phyloP scores from a whole-genome alignment of 2,113 vertebrate genomes.

The Hyla sarda region DNA sequence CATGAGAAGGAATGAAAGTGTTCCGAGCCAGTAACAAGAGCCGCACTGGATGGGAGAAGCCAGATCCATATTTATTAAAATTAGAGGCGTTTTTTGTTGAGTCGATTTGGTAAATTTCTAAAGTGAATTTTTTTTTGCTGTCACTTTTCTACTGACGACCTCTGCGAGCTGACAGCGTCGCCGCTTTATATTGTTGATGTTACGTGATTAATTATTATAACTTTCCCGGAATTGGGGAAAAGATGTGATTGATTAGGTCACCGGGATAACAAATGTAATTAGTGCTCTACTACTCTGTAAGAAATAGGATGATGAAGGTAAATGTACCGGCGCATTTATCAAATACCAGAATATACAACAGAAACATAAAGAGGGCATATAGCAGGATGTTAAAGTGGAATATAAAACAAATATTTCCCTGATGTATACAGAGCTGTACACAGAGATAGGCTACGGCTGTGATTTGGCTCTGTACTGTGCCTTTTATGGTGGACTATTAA shows the following conservation, averaged over 20 bases:
- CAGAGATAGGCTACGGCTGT: too few relatives aligned
- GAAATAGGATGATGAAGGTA: conserved; percentile 17
- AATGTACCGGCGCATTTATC: neutral
- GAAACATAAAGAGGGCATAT: neutral
- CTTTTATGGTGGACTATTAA: too few relatives aligned
- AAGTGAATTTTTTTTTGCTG: conserved; percentile 24
- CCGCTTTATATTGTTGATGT: conserved; percentile 6
- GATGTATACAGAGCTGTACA: too few relatives aligned
- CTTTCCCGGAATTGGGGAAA: conserved; percentile 1
- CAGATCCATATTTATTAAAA: conserved; percentile 39
- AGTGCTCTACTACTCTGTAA: neutral
- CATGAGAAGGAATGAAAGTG: conserved; percentile 16
- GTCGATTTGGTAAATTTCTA: neutral
- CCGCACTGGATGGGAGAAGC: neutral
- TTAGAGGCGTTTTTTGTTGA: conserved; percentile 9
- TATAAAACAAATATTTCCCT: neutral
- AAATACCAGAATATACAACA: neutral
- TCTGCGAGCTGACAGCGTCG: neutral
- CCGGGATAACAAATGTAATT: conserved; percentile 45
- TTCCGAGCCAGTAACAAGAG: neutral
- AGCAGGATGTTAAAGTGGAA: neutral
- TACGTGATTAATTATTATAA: conserved; percentile 33
- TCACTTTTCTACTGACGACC: neutral
- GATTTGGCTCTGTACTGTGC: too few relatives aligned
- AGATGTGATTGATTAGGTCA: conserved; percentile 43